Conservation (phyloP, 2,888 invertebrate genomes). For the Molorchus minor region DNA sequence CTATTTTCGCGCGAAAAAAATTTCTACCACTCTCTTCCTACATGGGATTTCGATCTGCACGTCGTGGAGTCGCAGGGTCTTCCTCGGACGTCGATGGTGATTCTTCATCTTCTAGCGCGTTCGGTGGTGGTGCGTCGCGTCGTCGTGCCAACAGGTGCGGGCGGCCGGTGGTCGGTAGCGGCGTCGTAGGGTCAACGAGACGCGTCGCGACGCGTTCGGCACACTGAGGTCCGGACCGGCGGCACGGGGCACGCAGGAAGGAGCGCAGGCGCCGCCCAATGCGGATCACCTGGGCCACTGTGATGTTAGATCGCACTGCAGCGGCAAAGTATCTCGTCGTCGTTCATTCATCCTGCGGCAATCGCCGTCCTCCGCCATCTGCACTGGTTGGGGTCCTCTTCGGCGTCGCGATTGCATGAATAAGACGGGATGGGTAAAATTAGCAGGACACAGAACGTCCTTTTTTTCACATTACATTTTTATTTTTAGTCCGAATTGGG, state of each 20-base stretch:
- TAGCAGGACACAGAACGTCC: too few species aligned
- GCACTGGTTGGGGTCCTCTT: slow-evolving; percentile 29
- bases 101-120: slow-evolving; percentile 27
- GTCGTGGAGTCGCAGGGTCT: slow-evolving; percentile 32
- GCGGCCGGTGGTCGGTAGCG: slow-evolving; percentile 35
- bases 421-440: neutral
- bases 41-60: slow-evolving; percentile 34
- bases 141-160: slow-evolving; percentile 49
- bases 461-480: too few species aligned
- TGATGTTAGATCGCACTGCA: slow-evolving; percentile 53
- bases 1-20: slow-evolving; percentile 36
- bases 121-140: slow-evolving; percentile 38
- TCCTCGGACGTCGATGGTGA: slow-evolving; percentile 27
- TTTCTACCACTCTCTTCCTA: slow-evolving; percentile 34
- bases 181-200: slow-evolving; percentile 37
- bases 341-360: slow-evolving; percentile 51
- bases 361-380: slow-evolving; percentile 34
- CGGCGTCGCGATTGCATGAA: slow-evolving; percentile 3
- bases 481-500: too few species aligned
- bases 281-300: slow-evolving; percentile 58
- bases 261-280: slow-evolving; percentile 58
- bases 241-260: slow-evolving; percentile 39
- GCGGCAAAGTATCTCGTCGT: slow-evolving; percentile 52
- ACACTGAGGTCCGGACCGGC: slow-evolving; percentile 48
- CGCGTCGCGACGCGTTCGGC: slow-evolving; percentile 49